Conservation (phyloP, 2,797 vertebrate genomes). For the Sebastolobus altivelis region DNA sequence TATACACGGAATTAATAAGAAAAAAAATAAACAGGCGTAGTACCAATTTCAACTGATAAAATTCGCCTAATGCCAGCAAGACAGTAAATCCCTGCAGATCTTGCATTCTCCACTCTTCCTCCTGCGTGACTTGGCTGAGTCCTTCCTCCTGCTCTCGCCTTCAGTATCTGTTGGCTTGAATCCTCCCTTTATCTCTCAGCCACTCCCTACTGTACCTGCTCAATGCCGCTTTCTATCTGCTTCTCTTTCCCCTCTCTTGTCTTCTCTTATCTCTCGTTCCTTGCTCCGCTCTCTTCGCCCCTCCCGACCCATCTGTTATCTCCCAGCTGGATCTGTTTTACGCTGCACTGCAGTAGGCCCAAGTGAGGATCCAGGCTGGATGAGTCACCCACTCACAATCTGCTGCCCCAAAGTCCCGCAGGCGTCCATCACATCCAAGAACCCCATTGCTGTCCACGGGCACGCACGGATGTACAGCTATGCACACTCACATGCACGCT, state of each 20-base stretch:
- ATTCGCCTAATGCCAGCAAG: neutral
- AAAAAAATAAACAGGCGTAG: neutral
- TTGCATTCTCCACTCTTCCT: conserved; percentile 11
- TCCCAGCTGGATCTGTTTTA: conserved; percentile 78
- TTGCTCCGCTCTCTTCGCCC: conserved; percentile 42
- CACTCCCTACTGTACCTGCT: conserved; percentile 33
- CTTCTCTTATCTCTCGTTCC: conserved; percentile 32
- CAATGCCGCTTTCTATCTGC: conserved; percentile 24
- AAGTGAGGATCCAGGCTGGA: conserved; percentile 65
- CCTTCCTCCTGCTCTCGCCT: conserved; percentile 12
- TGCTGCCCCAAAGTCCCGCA: conserved; percentile 71
- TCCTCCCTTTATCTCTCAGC: conserved; percentile 20
- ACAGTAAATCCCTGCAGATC: conserved; percentile 32
- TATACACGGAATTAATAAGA: neutral
- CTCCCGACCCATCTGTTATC: conserved; percentile 74
- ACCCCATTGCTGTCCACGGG: conserved; percentile 50
- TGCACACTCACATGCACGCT: neutral
- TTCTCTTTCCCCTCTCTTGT: conserved; percentile 7
- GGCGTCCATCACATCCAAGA: conserved; percentile 57
- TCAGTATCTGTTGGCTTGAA: conserved; percentile 31
- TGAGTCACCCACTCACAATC: conserved; percentile 82
- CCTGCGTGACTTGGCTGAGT: conserved; percentile 18
- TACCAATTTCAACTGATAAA: neutral
- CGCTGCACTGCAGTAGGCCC: conserved; percentile 78
- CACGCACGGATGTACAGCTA: conserved; percentile 8